Percentiles rank a stretch among this genome's conserved stretches.
These are phyloP conservation scores for Henicopernis longicauda DNA, from an alignment of 2,113 vertebrate species.

Conservation along the genomic window DNA sequence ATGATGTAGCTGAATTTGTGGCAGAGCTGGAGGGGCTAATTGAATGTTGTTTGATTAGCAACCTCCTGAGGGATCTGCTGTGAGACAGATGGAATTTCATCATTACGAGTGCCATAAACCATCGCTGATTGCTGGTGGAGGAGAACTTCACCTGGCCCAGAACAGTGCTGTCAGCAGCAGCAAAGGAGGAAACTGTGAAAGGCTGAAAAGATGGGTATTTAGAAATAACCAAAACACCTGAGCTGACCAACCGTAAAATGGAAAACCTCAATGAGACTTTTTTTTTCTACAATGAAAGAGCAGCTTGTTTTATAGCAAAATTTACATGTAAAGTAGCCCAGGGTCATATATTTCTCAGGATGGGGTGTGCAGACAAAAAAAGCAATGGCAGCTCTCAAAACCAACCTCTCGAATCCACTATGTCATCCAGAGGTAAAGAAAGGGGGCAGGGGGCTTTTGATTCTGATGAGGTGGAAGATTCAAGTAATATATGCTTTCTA, in stretches of 20 bases:
- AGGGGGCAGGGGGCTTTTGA: neutral
- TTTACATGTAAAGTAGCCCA: neutral
- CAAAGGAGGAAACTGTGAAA: neutral
- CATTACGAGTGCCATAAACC: slow-evolving; percentile 21
- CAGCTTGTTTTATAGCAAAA: neutral
- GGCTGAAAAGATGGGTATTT: neutral
- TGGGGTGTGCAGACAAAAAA: neutral
- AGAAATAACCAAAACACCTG: neutral
- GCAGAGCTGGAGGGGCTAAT: slow-evolving; percentile 53
- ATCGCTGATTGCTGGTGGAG: neutral
- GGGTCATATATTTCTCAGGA: neutral
- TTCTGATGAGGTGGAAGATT: neutral
- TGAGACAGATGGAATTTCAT: slow-evolving; percentile 61
- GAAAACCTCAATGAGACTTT: neutral
- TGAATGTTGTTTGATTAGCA: slow-evolving; percentile 62
- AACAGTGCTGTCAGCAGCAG: neutral
- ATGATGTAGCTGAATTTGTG: slow-evolving; percentile 33
- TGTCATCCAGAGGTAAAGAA: neutral
- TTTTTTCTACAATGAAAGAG: neutral
- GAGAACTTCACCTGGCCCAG: slow-evolving; percentile 46
- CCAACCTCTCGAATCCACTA: neutral
- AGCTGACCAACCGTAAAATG: slow-evolving; percentile 3
- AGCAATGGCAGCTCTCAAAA: neutral
- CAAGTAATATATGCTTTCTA: neutral
- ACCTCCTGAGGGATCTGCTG: slow-evolving; percentile 51